A percentile compares a stretch with the other conserved stretches of the same genome.
Evolutionary conservation across 2,888 invertebrate genomes (phyloP).

Genomic region (Nebria brevicollis): DNA sequence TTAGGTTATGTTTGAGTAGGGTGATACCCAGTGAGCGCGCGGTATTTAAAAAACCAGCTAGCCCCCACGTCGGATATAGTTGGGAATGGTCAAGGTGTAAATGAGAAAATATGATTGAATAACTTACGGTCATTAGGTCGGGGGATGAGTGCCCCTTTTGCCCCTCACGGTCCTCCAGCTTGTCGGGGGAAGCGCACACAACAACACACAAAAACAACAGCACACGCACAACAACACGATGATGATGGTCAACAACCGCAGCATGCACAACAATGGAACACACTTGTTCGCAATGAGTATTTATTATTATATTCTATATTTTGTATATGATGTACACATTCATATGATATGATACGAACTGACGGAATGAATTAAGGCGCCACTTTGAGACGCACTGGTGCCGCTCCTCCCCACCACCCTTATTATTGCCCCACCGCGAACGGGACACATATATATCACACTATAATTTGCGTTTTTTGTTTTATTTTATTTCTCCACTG

Average conservation of each 20-base stretch:
- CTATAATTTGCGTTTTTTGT: conserved; percentile 62
- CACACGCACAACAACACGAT: neutral
- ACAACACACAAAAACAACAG: conserved; percentile 24
- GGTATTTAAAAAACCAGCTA: neutral
- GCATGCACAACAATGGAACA: conserved; percentile 13
- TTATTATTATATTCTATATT: neutral
- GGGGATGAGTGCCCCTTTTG: conserved; percentile 64
- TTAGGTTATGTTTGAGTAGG: neutral
- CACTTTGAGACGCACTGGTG: conserved; percentile 42
- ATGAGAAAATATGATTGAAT: conserved; percentile 48
- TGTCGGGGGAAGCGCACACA: conserved; percentile 52
- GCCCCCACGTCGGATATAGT: neutral
- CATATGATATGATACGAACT: conserved; percentile 65
- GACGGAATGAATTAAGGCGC: conserved; percentile 54
- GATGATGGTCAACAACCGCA: conserved; percentile 11
- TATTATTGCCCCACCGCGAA: conserved; percentile 49
- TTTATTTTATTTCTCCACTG: conserved; percentile 61
- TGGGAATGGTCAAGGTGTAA: conserved; percentile 12
- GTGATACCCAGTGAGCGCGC: neutral
- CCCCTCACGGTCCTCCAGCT: conserved; percentile 63
- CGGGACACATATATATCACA: conserved; percentile 60
- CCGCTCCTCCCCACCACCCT: conserved; percentile 44
- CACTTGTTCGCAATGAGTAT: conserved; percentile 15
- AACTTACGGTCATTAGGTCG: conserved; percentile 63
- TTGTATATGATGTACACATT: conserved; percentile 57